These are phyloP conservation scores for Scaptomyza pallida DNA, from an alignment of 1,140 invertebrate genomes.

Conservation along the genomic window DNA sequence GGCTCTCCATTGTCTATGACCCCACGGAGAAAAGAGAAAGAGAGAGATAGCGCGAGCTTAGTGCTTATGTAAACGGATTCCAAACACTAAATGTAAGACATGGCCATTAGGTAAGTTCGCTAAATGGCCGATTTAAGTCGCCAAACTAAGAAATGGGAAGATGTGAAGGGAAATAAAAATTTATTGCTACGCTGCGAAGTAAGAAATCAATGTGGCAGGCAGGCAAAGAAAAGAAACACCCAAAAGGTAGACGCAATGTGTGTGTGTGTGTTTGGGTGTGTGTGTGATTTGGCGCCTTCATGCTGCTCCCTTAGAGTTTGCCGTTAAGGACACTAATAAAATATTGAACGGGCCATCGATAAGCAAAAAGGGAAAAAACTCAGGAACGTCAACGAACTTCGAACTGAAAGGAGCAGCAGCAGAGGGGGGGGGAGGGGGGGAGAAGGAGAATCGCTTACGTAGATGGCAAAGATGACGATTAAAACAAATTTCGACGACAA, in stretches of 20 bases:
- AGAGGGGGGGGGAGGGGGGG: not conserved
- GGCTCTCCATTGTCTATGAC: constrained; percentile 5
- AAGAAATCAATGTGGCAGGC: constrained; percentile 61
- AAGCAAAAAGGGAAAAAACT: constrained; percentile 65
- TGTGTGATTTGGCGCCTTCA: constrained; percentile 44
- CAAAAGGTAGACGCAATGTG: constrained; percentile 46
- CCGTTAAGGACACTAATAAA: constrained; percentile 78
- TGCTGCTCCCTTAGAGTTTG: not conserved
- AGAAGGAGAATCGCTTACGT: constrained; percentile 62
- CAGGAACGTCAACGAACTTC: constrained; percentile 1
- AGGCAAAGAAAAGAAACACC: constrained; percentile 17
- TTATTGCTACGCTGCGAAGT: constrained; percentile 54
- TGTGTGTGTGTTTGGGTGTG: constrained; percentile 1
- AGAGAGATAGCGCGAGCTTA: no score
- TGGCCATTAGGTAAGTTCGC: constrained; percentile 50
- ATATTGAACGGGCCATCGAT: constrained; percentile 80
- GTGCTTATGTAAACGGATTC: constrained; percentile 4
- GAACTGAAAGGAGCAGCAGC: not conserved
- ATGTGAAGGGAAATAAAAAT: constrained; percentile 54
- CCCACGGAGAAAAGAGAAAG: no score
- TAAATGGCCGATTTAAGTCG: constrained; percentile 48
- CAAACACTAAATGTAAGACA: constrained; percentile 17
- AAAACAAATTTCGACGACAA: constrained; percentile 82
- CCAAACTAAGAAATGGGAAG: not conserved
- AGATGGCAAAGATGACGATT: constrained; percentile 82